Evolutionary conservation across 2,797 vertebrate genomes (phyloP).

Genomic region (Lutjanus campechanus): DNA sequence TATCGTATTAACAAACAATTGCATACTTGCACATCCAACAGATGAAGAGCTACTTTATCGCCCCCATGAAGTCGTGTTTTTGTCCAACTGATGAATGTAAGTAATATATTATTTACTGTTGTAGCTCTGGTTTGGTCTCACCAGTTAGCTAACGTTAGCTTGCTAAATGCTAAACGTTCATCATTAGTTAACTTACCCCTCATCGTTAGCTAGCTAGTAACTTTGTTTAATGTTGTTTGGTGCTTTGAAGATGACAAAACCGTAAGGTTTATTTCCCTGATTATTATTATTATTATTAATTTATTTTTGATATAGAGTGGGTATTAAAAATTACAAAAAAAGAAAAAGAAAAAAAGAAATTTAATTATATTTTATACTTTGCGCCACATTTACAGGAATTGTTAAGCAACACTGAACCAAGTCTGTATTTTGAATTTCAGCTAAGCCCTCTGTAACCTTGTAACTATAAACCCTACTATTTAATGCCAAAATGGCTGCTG

Average conservation of each 20-base stretch:
- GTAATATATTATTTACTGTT: background rate
- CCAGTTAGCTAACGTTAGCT: background rate
- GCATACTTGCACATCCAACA: background rate
- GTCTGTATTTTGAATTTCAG: background rate
- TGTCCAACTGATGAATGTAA: background rate
- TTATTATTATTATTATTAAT: background rate
- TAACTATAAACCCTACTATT: background rate
- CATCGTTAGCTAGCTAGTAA: background rate
- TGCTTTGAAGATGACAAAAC: background rate
- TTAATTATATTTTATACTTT: too few relatives aligned
- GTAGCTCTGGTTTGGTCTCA: background rate
- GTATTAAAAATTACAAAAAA: too few relatives aligned
- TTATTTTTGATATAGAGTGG: too few relatives aligned
- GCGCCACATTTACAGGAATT: too few relatives aligned
- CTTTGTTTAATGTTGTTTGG: background rate
- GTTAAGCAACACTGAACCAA: background rate
- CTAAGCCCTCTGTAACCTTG: background rate
- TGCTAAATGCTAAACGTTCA: background rate
- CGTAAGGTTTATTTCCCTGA: background rate
- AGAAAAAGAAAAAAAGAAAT: too few relatives aligned
- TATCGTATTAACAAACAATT: background rate
- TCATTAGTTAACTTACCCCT: background rate
- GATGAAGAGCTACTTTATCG: background rate
- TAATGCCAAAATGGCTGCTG: too few relatives aligned
- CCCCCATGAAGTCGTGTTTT: background rate